Base-by-base conservation (phyloP, 2,797 vertebrate genomes). In the Odontamblyopus rebecca region DNA sequence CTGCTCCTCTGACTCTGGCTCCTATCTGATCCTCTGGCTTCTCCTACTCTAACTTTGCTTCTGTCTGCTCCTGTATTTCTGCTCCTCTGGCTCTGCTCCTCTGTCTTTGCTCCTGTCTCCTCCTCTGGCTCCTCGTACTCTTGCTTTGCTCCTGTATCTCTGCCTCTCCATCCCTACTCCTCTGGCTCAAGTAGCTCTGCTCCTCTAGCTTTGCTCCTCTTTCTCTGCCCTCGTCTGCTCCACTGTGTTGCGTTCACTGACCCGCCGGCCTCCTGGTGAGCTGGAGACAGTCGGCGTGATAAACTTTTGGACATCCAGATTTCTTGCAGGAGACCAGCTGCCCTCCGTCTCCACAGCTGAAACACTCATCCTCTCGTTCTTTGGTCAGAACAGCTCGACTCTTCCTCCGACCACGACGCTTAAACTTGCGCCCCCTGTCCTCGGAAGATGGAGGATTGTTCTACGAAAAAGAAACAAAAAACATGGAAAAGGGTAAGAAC, bases 321-420 rank as follows among this genome's bases (percentile, higher is more conserved):
- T 95, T 99, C 92, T 99, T 99, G 83, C 98, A 99, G 48, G 97
- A 97, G 74, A 99, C 96, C 0, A 99, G 94, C 89, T 99, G 97
- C 5, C 98, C 98, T 11, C 96, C 95, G 0, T 99, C 98, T 8
- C 98, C 97, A 3, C 98, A 99, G 92, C 95, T 97, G 93, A 98
- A 99, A 81, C 98, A 99, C 81, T 99, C 98, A 0, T 99, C 98
- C 74, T 99, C 98, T 35, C 96, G 92, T 74, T 98, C 96, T 90
- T 98, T 98, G 75, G 94, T 95, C 75, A 97, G 90, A 82, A 95
- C 95, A 0, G 93, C 94, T 95, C 89, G 92, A 97, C 11, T 97
- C 93, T 89, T 96, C 97, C 88, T 95, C 96, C 41, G 84, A 54
- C 72, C 97, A 96, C 48, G 85, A 60, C 74, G 97, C 97, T 78